Base-by-base conservation (phyloP, 53 echinoderm and acorn worm genomes). In the Astropecten irregularis region DNA sequence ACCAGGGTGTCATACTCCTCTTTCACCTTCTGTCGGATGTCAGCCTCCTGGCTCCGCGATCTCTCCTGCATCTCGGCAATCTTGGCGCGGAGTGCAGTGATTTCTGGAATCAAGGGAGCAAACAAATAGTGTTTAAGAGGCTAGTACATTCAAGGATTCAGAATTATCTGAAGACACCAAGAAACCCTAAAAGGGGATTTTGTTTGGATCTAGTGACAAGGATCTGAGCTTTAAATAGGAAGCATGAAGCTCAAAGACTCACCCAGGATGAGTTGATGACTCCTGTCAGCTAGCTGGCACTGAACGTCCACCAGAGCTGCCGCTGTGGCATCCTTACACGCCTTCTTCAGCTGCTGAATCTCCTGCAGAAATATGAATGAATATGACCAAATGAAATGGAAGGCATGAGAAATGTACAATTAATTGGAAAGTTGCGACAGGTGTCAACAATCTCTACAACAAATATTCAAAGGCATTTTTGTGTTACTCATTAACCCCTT, bases 261-360 rank as follows among this genome's bases (percentile, higher is more conserved):
- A 97, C 97, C 97, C 28, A 97, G 77, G 20, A 97, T 92, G 25
- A 97, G 93, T 22, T 99, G 92, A 86, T 99, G 95, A 34, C 99
- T 99, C 33, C 89, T 85, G 63, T 99, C 99, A 58, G 99, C 95
- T 27, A 99, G 62, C 74, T 99, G 94, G 33, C 99, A 99, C 77
- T 99, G 99, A 31, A 99, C 95, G 30, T 99, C 99, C 20, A 99
- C 99, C 34, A 99, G 65, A 5, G 94, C 88, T 35, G 90, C 85
- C 8, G 92, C 76, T 25, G 68, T 85, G n/a, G 88, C 83, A 44
- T 90, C 94, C 54, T 84, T 79, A 50, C 76, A 92, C 0, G 89
- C 79, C 49, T 90, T 92, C 84, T 90, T 68, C 16, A 92, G 28
- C 34, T 99, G 85, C 62, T 95, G 90, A 73, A 99, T 99, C 76